Base-by-base conservation (phyloP, 2,797 vertebrate species). In the Rhinogobio ventralis region DNA sequence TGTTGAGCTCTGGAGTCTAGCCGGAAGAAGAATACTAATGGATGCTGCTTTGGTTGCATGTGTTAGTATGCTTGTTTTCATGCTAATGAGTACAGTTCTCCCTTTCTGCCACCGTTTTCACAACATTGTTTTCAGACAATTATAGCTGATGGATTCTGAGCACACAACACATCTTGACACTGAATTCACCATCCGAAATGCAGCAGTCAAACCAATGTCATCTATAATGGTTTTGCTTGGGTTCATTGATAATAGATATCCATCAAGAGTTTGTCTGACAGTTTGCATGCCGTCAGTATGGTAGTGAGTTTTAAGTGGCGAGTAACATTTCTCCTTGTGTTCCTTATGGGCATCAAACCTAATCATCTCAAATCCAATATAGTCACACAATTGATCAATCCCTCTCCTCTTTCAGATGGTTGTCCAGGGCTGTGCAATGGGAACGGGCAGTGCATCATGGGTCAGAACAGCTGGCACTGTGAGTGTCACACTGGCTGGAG, bases 381-480 rank as follows among this genome's bases (percentile, higher is more conserved):
- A 75, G 45, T 85, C 39, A 68, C 51, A 75, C 42, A 55, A 46
- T 23, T 64, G 36, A 86, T 80, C 39, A 8, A 39, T 49, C 25
- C 5, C 57, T 33, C 73, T 45, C 28, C 73, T 13, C 91, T 91
- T 25, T 42, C 96, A 97, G 96, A 97, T 95, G 96, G 96, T 90
- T 97, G 96, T 91, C 96, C 96, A 7, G 96, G 96, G 90, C 89
- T 96, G 93, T 97, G 96, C 93, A 97, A 94, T 49, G 96, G 95
- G 91, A 97, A 97, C 15, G 96, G 96, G 90, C 95, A 96, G 91
- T 97, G 96, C 93, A 96, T 95, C 86, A 95, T 97, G 94, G 96
- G 95, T 94, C 96, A 96, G 94, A 96, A 95, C 96, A 96, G 95
- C 95, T 97, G 96, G 96, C 96, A 96, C 92, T 97, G 96, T 89